These are phyloP conservation scores for Brachionus rubens DNA, from an alignment of 1,140 invertebrate genomes.

Conservation along the genomic window DNA sequence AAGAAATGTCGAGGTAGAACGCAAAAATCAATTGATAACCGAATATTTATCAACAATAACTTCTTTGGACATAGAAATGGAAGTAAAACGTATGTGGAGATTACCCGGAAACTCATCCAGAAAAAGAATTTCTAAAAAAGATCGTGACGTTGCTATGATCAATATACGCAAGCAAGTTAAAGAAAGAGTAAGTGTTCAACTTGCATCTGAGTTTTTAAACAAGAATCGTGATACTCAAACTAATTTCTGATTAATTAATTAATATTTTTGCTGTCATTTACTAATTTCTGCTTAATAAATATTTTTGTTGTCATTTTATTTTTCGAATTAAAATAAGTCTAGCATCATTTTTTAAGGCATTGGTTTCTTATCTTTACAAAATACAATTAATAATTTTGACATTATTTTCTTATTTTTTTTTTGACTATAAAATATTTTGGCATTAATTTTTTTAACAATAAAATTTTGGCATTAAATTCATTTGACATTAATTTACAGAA, in stretches of 20 bases:
- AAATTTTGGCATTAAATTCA: too few species aligned
- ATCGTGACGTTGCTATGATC: neutral
- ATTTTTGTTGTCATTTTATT: neutral
- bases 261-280: neutral
- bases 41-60: neutral
- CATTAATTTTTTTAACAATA: neutral
- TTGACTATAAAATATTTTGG: neutral
- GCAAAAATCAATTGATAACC: neutral
- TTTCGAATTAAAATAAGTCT: neutral
- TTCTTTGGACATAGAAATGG: too few species aligned
- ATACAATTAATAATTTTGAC: neutral
- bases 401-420: conserved; percentile 3
- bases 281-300: neutral
- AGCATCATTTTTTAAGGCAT: neutral
- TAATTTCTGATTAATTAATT: neutral
- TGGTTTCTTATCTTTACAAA: too few species aligned
- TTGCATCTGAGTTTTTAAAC: too few species aligned
- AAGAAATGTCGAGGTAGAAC: neutral
- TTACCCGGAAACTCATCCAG: neutral
- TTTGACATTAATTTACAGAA: too few species aligned
- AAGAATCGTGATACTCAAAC: too few species aligned
- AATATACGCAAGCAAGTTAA: neutral
- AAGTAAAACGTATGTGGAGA: too few species aligned
- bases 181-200: too few species aligned
- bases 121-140: neutral